Evolutionary conservation across 92 coral and sea anemone species (phyloP).

Genomic region (Virgularia gustaviana): DNA sequence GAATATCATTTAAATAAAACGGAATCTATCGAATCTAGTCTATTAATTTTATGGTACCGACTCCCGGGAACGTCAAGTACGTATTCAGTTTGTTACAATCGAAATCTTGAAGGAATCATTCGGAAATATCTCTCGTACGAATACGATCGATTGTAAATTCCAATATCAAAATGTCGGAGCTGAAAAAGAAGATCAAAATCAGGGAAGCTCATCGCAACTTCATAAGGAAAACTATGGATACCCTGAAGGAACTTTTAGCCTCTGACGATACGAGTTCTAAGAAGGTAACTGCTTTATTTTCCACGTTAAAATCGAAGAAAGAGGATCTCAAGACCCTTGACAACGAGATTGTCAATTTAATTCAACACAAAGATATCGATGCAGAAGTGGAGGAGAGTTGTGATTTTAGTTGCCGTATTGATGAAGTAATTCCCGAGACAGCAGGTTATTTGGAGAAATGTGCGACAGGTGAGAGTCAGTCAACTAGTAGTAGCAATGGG

Average conservation of each 20-base stretch:
- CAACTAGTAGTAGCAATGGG: neutral
- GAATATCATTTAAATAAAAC: neutral
- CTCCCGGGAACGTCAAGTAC: neutral
- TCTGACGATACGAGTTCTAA: conserved; percentile 4
- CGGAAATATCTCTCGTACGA: neutral
- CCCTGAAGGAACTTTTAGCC: neutral
- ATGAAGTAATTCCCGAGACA: neutral
- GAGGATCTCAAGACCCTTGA: conserved; percentile 10
- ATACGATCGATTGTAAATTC: too few relatives aligned
- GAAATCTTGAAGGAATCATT: neutral
- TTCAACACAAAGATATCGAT: conserved; percentile 1
- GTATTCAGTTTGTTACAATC: neutral
- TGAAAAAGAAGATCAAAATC: neutral
- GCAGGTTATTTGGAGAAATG: too few relatives aligned
- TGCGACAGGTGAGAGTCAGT: too few relatives aligned
- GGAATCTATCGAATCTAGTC: neutral
- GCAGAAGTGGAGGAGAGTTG: conserved; percentile 12
- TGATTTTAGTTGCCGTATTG: conserved; percentile 6
- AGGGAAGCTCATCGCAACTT: conserved; percentile 31
- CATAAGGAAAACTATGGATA: conserved; percentile 16
- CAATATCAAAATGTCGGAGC: neutral
- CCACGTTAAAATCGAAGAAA: conserved; percentile 7
- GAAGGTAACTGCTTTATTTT: conserved; percentile 11
- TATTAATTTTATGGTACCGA: neutral
- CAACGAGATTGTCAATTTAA: conserved; percentile 9